Percentiles rank a stretch among this genome's conserved stretches.
phyloP scores from a whole-genome alignment of 2,113 vertebrate genomes.

The Dendropsophus ebraccatus region DNA sequence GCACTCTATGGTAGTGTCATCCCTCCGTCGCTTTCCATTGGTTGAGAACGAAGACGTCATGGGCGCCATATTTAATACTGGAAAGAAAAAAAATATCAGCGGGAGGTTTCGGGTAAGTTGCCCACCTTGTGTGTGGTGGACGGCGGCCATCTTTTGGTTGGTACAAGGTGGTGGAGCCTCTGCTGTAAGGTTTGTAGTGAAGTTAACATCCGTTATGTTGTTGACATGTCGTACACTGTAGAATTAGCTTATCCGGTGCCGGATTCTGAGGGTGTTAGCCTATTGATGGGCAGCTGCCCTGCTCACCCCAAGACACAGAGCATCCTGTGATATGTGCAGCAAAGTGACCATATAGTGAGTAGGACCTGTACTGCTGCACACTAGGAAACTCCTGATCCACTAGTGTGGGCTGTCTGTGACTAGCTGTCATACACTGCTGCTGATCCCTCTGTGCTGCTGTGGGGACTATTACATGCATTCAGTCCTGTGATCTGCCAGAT shows the following conservation, averaged over 20 bases:
- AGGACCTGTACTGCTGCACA: too few relatives aligned
- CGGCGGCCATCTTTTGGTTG: conserved; percentile 56
- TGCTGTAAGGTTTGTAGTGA: conserved; percentile 30
- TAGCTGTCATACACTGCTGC: too few relatives aligned
- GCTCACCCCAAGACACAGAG: not conserved
- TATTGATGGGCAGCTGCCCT: too few relatives aligned
- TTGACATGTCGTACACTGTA: not conserved
- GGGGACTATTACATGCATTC: too few relatives aligned
- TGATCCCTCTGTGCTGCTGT: too few relatives aligned
- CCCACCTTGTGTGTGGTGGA: conserved; percentile 19
- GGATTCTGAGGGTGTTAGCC: too few relatives aligned
- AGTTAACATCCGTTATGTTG: not conserved
- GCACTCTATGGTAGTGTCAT: not conserved
- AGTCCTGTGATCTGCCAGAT: too few relatives aligned
- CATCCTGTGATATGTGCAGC: not conserved
- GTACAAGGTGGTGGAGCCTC: not conserved
- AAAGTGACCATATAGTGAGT: too few relatives aligned
- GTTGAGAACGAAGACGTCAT: not conserved
- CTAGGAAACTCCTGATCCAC: too few relatives aligned
- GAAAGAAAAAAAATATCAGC: not conserved
- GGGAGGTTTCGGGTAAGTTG: not conserved
- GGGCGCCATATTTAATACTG: conserved; percentile 33
- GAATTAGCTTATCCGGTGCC: not conserved
- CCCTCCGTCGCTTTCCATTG: not conserved
- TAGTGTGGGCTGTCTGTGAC: too few relatives aligned